phyloP scores from a whole-genome alignment of 2,797 vertebrate species.

The Columba guinea region DNA sequence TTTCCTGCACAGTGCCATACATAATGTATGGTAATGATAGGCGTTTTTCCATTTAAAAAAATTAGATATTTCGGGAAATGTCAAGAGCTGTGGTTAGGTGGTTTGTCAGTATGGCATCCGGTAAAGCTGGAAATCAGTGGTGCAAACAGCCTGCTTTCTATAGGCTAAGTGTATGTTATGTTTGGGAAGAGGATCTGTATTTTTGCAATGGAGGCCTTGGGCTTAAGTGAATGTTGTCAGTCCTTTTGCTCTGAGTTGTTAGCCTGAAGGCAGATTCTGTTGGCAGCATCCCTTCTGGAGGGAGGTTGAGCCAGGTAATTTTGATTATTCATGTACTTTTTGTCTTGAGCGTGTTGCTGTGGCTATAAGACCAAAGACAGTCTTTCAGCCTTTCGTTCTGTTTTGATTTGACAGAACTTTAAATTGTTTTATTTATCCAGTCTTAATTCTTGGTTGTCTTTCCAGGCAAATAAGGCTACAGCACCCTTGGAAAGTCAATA shows the following conservation, averaged over 20 bases:
- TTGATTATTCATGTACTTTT: neutral
- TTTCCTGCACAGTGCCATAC: rapidly evolving
- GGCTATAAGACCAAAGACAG: neutral
- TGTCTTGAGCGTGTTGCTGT: neutral
- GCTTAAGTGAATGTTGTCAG: neutral
- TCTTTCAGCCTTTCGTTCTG: neutral
- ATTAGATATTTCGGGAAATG: rapidly evolving
- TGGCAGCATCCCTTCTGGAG: neutral
- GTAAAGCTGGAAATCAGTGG: neutral
- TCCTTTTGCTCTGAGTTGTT: neutral
- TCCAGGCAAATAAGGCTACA: neutral
- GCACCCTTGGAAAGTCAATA: neutral
- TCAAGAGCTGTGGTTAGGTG: rapidly evolving
- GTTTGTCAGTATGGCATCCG: neutral
- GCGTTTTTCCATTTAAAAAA: neutral
- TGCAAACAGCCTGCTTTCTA: neutral
- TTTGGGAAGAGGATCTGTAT: neutral
- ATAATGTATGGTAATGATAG: neutral
- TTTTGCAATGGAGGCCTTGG: neutral
- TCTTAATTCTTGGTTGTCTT: neutral
- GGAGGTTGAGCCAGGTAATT: neutral
- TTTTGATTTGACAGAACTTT: neutral
- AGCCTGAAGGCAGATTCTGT: neutral
- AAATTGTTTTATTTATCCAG: neutral
- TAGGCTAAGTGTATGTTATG: neutral